phyloP scores from a whole-genome alignment of 2,113 vertebrate species.

The Limanda limanda region DNA sequence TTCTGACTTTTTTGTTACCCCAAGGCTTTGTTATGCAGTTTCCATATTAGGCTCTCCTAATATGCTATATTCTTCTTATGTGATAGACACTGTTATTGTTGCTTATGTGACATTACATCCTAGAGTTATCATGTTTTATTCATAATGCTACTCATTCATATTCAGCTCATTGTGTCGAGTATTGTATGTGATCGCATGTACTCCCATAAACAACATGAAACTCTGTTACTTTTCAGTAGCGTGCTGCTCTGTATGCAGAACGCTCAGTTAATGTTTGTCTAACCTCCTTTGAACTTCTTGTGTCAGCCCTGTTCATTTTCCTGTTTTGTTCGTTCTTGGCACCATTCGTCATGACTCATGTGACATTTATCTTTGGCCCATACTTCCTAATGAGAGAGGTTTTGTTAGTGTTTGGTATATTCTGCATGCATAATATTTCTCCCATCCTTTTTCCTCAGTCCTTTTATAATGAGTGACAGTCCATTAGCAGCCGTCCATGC shows the following conservation, averaged over 20 bases:
- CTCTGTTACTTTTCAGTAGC: constrained; percentile 24
- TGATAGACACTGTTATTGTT: neutral
- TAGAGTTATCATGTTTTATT: neutral
- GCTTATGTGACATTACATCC: neutral
- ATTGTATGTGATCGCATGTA: constrained; percentile 15
- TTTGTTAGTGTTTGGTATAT: constrained; percentile 22
- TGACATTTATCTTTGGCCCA: constrained; percentile 26
- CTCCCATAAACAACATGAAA: constrained; percentile 39
- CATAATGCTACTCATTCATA: neutral
- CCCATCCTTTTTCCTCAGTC: constrained; percentile 41
- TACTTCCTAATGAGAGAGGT: constrained; percentile 26
- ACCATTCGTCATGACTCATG: constrained; percentile 20
- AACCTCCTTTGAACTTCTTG: constrained; percentile 11
- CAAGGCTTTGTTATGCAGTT: constrained; percentile 8
- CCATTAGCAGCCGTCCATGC: constrained; percentile 55
- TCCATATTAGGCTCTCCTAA: neutral
- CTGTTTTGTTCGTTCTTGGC: constrained; percentile 34
- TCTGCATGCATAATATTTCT: constrained; percentile 26
- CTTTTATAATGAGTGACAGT: constrained; percentile 53
- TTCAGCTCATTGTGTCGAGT: constrained; percentile 21
- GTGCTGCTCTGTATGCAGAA: neutral
- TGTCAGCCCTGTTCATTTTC: constrained; percentile 1
- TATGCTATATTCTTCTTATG: neutral
- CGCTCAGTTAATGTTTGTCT: constrained; percentile 13
- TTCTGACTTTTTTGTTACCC: constrained; percentile 37